A percentile compares a stretch with the other conserved stretches of the same genome.
Evolutionary conservation across 2,797 vertebrate genomes (phyloP).

Genomic region (Synanceia verrucosa): DNA sequence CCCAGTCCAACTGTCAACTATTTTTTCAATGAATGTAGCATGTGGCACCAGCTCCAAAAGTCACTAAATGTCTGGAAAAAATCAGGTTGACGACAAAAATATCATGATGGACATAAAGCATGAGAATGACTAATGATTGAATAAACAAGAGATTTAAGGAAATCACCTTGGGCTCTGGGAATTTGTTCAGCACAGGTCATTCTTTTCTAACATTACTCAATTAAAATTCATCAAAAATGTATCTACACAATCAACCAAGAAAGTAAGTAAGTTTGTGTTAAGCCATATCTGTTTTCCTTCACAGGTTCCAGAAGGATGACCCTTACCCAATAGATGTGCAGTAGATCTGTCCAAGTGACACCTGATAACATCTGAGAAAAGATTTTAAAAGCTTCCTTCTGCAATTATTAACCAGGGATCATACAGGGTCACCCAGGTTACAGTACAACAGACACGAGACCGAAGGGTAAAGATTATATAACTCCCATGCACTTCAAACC

Average conservation of each 20-base stretch:
- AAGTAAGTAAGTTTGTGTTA: background rate
- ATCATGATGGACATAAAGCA: no score
- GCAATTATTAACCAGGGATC: slow-evolving; percentile 45
- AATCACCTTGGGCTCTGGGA: background rate
- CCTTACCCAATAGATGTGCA: background rate
- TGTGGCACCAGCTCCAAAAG: no score
- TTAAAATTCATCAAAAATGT: background rate
- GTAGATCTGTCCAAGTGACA: background rate
- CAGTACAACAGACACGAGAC: no score
- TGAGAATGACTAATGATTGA: background rate
- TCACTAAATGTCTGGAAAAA: no score
- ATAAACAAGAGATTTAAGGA: background rate
- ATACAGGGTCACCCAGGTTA: background rate
- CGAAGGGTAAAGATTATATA: slow-evolving; percentile 15
- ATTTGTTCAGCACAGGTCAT: background rate
- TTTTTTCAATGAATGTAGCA: no score
- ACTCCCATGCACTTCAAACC: no score
- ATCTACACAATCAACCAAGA: background rate
- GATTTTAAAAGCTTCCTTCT: slow-evolving; percentile 14
- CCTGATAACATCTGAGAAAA: background rate
- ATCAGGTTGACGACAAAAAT: no score
- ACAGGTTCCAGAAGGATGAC: background rate
- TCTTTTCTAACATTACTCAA: background rate
- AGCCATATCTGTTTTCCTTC: slow-evolving; percentile 20
- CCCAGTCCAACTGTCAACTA: no score